phyloP scores from a whole-genome alignment of 2,888 invertebrate species.

The Drymonia ruficornis region DNA sequence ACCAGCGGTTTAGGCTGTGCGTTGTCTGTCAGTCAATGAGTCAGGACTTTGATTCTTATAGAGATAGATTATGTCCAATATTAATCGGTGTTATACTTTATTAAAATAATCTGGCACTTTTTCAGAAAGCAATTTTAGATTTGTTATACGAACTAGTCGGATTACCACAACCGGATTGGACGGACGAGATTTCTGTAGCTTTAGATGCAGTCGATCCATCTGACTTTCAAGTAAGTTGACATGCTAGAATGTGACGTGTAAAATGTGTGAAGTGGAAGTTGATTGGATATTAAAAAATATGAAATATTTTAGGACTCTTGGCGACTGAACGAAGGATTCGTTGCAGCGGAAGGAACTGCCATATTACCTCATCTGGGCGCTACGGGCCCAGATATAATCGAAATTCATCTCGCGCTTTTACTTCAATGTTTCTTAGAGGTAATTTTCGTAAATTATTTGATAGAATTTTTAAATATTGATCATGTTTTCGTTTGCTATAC shows the following conservation, averaged over 20 bases:
- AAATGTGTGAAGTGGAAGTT: background rate
- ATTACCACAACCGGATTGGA: conserved; percentile 95
- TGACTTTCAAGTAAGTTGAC: conserved; percentile 85
- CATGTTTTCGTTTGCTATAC: background rate
- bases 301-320: conserved; percentile 87
- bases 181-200: conserved; percentile 95
- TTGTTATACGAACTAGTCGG: conserved; percentile 95
- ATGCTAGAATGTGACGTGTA: background rate
- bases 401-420: conserved; percentile 95
- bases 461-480: background rate
- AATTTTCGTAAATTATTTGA: conserved; percentile 11
- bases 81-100: background rate
- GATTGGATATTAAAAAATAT: background rate
- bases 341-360: conserved; percentile 95
- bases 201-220: conserved; percentile 95
- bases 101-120: conserved; percentile 17
- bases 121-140: conserved; percentile 95
- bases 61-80: too few species aligned
- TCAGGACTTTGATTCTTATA: too few species aligned
- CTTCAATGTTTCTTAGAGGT: conserved; percentile 95
- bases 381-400: conserved; percentile 94
- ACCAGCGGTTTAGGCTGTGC: too few species aligned
- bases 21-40: too few species aligned
- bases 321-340: conserved; percentile 96
- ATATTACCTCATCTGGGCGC: conserved; percentile 94